phyloP scores from a whole-genome alignment of 2,797 vertebrate species.

The Sebastolobus altivelis region DNA sequence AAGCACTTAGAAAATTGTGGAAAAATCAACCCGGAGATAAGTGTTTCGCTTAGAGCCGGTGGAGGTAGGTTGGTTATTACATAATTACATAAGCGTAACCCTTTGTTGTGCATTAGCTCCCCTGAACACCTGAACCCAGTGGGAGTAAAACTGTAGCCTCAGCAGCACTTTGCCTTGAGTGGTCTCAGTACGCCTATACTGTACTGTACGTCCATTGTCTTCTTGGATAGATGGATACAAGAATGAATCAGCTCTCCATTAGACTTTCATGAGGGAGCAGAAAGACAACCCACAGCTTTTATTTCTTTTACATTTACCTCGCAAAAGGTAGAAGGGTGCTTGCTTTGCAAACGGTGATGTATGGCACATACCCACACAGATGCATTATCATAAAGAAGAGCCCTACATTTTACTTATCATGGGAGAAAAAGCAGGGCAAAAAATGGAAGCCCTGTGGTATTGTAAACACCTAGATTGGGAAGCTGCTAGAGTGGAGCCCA shows the following conservation, averaged over 20 bases:
- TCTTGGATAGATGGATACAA: conserved; percentile 45
- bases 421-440: conserved; percentile 48
- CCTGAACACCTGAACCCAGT: conserved; percentile 74
- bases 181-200: conserved; percentile 65
- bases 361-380: conserved; percentile 63
- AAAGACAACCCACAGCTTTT: conserved; percentile 73
- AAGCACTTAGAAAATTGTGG: conserved; percentile 26
- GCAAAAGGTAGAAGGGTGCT: conserved; percentile 50
- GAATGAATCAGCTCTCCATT: conserved; percentile 80
- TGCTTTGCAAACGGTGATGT: conserved; percentile 60
- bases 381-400: conserved; percentile 72
- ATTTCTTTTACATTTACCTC: conserved; percentile 70
- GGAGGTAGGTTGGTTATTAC: conserved; percentile 63
- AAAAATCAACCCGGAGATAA: conserved; percentile 46
- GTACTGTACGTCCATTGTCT: conserved; percentile 66
- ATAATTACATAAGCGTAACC: conserved; percentile 68
- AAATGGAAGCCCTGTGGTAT: conserved; percentile 49
- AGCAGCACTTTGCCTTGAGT: conserved; percentile 76
- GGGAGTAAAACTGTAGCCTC: conserved; percentile 76
- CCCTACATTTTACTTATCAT: conserved; percentile 49
- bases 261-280: conserved; percentile 77
- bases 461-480: conserved; percentile 61
- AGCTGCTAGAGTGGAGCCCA: conserved; percentile 57
- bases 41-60: conserved; percentile 44
- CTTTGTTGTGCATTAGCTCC: conserved; percentile 72